These are phyloP conservation scores for Sisor rabdophorus DNA, from an alignment of 2,113 vertebrate species.

Conservation along the genomic window DNA sequence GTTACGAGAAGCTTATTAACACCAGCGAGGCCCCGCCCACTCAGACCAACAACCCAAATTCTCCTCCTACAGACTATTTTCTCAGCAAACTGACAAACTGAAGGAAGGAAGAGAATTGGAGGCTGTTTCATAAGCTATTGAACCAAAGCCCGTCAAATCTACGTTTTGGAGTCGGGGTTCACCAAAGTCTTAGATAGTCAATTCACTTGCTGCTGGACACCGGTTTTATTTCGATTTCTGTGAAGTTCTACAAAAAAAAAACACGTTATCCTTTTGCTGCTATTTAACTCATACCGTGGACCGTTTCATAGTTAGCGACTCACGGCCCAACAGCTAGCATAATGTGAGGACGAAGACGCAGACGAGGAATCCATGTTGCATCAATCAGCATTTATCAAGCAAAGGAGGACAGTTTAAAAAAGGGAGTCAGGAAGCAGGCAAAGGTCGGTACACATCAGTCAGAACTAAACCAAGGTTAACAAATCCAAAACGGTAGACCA, in stretches of 20 bases:
- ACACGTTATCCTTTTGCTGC: not conserved
- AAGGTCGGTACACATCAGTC: too few relatives aligned
- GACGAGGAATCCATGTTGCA: too few relatives aligned
- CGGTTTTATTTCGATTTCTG: slow-evolving; percentile 50
- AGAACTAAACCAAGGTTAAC: too few relatives aligned
- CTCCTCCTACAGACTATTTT: slow-evolving; percentile 72
- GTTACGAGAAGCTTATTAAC: slow-evolving; percentile 74
- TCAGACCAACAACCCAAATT: slow-evolving; percentile 63
- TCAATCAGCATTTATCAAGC: too few relatives aligned
- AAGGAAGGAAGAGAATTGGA: slow-evolving; percentile 35
- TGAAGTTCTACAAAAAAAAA: slow-evolving; percentile 37
- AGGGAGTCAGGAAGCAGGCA: too few relatives aligned
- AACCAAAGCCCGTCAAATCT: slow-evolving; percentile 48
- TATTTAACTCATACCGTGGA: not conserved
- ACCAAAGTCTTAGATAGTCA: slow-evolving; percentile 42
- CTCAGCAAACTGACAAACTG: slow-evolving; percentile 44
- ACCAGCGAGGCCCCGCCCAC: slow-evolving; percentile 56
- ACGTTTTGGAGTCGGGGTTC: slow-evolving; percentile 47
- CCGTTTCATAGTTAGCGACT: not conserved
- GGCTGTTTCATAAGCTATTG: slow-evolving; percentile 43
- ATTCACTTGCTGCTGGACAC: slow-evolving; percentile 27
- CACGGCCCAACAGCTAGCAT: too few relatives aligned
- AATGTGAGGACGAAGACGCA: too few relatives aligned
- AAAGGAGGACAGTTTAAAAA: too few relatives aligned
- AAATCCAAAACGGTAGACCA: too few relatives aligned